A percentile compares a stretch with the other conserved stretches of the same genome.
Conservation (phyloP, 2,797 vertebrate species). For the Gymnodraco acuticeps region DNA sequence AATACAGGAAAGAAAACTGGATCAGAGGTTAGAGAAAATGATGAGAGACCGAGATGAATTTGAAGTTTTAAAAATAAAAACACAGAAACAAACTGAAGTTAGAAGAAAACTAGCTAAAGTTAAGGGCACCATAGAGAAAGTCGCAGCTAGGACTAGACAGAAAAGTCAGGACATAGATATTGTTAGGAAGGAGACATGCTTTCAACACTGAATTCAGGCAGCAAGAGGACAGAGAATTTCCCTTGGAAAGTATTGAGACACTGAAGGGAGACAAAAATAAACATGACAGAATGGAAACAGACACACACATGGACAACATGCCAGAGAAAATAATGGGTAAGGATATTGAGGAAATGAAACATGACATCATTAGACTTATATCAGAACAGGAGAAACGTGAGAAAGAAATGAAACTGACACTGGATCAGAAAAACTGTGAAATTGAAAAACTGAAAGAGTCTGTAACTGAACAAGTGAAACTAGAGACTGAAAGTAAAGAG, state of each 20-base stretch:
- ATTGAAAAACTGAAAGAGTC: conserved; percentile 8
- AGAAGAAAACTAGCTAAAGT: conserved; percentile 49
- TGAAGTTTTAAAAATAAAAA: conserved; percentile 69
- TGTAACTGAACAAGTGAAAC: conserved; percentile 37
- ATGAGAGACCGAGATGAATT: conserved; percentile 69
- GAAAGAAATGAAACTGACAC: not conserved
- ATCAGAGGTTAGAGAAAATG: conserved; percentile 67
- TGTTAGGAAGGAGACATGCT: conserved; percentile 16
- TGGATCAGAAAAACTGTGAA: conserved; percentile 30
- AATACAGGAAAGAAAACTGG: conserved; percentile 68
- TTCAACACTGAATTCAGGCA: conserved; percentile 22
- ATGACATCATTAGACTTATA: conserved; percentile 17
- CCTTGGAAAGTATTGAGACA: not conserved
- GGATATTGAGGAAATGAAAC: conserved; percentile 21
- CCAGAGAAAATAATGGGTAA: conserved; percentile 11
- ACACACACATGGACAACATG: not conserved
- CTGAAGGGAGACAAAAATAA: conserved; percentile 1
- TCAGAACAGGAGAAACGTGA: conserved; percentile 32
- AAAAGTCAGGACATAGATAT: conserved; percentile 36
- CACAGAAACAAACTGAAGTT: conserved; percentile 59
- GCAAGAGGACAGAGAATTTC: not conserved
- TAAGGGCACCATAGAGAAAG: conserved; percentile 33
- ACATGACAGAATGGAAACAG: not conserved
- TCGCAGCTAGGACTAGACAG: conserved; percentile 16
- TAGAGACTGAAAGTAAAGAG: conserved; percentile 38